Conservation (phyloP, 2,113 vertebrate genomes). For the Nanorana parkeri region DNA sequence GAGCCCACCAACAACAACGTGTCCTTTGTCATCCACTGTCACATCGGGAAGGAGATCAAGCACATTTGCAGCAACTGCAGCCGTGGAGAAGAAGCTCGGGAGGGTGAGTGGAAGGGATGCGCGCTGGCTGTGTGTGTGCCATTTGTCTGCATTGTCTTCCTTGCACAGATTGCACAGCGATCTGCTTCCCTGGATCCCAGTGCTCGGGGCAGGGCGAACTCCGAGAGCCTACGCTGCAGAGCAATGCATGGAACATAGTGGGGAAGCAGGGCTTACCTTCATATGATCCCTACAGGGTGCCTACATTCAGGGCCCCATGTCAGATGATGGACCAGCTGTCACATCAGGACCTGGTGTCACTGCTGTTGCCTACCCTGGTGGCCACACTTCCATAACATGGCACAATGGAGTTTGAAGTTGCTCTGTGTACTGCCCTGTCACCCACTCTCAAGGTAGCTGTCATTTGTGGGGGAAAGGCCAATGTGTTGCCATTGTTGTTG, state of each 20-base stretch:
- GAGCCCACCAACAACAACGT: conserved; percentile 82
- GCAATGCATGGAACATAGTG: too few species aligned
- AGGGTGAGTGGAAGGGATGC: conserved; percentile 83
- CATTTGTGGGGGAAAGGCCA: neutral
- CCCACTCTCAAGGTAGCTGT: too few species aligned
- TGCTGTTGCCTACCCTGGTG: neutral
- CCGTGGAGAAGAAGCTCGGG: conserved; percentile 88
- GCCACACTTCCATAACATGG: neutral
- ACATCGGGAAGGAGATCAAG: conserved; percentile 97
- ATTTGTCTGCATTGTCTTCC: neutral
- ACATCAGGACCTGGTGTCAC: neutral
- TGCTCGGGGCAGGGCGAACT: neutral
- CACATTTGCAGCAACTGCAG: conserved; percentile 99
- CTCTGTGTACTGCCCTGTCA: too few species aligned
- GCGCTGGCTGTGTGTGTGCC: neutral
- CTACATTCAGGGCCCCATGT: neutral
- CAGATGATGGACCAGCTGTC: neutral
- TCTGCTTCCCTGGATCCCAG: neutral
- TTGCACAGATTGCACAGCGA: too few species aligned
- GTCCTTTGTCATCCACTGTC: conserved; percentile 95
- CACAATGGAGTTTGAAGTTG: neutral
- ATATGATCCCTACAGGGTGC: too few species aligned
- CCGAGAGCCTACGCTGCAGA: too few species aligned
- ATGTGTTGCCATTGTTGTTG: neutral
- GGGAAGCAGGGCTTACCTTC: too few species aligned